Evolutionary conservation across 2,113 vertebrate species (phyloP).

Genomic region (Brienomyrus longianalis): DNA sequence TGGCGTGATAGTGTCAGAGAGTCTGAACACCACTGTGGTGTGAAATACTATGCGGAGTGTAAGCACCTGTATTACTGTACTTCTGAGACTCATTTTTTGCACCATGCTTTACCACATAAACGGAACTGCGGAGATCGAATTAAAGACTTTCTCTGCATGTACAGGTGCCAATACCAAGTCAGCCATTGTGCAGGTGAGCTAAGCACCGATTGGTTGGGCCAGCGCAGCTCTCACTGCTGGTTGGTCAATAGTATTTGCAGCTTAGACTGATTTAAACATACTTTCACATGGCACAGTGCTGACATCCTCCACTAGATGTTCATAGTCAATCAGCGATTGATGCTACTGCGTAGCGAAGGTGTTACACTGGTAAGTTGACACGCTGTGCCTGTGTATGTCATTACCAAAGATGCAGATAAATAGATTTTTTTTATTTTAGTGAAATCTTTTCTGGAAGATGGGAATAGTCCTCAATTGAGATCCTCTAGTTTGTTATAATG

Average conservation of each 20-base stretch:
- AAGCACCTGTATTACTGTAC: constrained; percentile 33
- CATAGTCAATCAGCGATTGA: background rate
- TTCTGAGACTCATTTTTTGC: constrained; percentile 39
- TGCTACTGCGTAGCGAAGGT: background rate
- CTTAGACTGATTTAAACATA: background rate
- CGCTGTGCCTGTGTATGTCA: background rate
- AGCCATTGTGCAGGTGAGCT: background rate
- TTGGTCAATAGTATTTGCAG: background rate
- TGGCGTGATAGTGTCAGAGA: background rate
- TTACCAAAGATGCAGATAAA: constrained; percentile 2
- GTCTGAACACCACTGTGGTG: background rate
- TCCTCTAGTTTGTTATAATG: constrained; percentile 15
- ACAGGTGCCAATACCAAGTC: constrained; percentile 36
- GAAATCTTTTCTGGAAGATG: background rate
- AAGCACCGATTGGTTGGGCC: background rate
- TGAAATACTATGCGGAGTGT: background rate
- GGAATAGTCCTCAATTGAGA: background rate
- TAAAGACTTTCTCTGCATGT: constrained; percentile 35
- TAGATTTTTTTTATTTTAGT: background rate
- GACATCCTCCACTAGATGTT: background rate
- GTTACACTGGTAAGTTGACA: background rate
- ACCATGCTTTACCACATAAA: constrained; percentile 49
- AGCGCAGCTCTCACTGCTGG: background rate
- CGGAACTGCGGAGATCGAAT: constrained; percentile 45
- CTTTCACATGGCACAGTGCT: background rate